Evolutionary conservation across 2,113 vertebrate genomes (phyloP), one percentile per base, ranked within the genome.

Genomic region (Dicrurus megarhynchus): DNA sequence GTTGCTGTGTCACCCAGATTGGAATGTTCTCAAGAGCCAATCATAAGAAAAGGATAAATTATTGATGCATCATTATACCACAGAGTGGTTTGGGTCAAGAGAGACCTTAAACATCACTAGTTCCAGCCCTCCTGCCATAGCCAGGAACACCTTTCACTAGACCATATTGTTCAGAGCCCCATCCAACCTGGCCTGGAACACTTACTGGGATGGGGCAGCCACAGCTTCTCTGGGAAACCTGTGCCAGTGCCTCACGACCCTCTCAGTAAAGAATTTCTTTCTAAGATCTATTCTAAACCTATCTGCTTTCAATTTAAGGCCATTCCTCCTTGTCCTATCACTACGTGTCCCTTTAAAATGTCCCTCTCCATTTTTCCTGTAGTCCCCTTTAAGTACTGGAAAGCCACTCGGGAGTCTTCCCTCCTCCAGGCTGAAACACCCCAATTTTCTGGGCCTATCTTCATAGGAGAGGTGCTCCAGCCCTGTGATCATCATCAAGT

Each of bases 21-120:
- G 16, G 33, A 14, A 17, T 32, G 3, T 4, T 26, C 13, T 69
- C 16, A 4, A 20, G 22, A 41, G 15, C 2, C 12, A 63, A 0
- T 13, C 41, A 23, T 13, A 84, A 70, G 20, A 61, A 26, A 4
- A 61, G 3, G 19, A 61, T 33, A 77, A 84, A 84, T 35, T 84
- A 42, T 13, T 42, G 6, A 12, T 46, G 16, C 17, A 42, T 35
- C 47, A 42, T n/a, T 61, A 35, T 69, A 32, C 3, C 33, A 16
- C 7, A 23, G 21, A 41, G 35, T 27, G 10, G 1, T 69, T 76
- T 69, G 30, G 8, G 26, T 28, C 17, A 61, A n/a, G 55, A 55
- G 21, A 30, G 11, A 61, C 22, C 50, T 73, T 65, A 35, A 37
- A 42, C 18, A 46, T 22, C 24, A 4, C 5, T 10, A 6, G 2